These are phyloP conservation scores for Microtus ochrogaster DNA, from an alignment of 2,113 vertebrate species.

Conservation along the genomic window DNA sequence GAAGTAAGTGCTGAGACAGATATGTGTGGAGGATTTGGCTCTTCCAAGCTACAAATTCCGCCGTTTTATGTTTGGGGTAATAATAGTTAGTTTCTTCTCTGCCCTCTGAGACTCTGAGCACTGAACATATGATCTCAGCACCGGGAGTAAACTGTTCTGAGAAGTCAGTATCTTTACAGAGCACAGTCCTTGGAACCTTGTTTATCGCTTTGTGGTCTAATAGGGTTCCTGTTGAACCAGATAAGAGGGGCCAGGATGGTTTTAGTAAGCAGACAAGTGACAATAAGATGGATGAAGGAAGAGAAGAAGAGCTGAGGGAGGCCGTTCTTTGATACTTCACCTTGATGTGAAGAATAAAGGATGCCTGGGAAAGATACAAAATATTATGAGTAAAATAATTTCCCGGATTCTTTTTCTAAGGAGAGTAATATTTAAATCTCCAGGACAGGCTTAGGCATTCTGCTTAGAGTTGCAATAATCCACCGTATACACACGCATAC, in stretches of 20 bases:
- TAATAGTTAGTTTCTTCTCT: not conserved
- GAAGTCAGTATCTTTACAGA: not conserved
- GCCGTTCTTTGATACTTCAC: not conserved
- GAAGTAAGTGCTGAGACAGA: too few relatives aligned
- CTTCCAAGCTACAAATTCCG: not conserved
- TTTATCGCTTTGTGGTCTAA: not conserved
- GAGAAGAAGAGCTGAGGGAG: not conserved
- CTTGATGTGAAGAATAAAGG: not conserved
- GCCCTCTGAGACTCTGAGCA: not conserved
- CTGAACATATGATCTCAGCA: not conserved
- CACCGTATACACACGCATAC: too few relatives aligned
- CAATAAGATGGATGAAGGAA: not conserved
- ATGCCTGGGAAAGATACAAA: not conserved
- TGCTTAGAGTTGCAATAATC: not conserved
- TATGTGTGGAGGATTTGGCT: not conserved
- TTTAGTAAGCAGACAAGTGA: not conserved
- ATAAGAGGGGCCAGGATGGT: not conserved
- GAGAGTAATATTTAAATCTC: not conserved
- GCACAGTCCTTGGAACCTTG: not conserved
- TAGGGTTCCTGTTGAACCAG: not conserved
- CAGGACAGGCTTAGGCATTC: not conserved
- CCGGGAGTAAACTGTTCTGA: not conserved
- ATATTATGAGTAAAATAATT: not conserved
- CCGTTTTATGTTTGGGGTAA: not conserved
- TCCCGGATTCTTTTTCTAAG: not conserved